Evolutionary conservation across 92 coral and sea anemone species (phyloP).

Genomic region (Desmophyllum pertusum): DNA sequence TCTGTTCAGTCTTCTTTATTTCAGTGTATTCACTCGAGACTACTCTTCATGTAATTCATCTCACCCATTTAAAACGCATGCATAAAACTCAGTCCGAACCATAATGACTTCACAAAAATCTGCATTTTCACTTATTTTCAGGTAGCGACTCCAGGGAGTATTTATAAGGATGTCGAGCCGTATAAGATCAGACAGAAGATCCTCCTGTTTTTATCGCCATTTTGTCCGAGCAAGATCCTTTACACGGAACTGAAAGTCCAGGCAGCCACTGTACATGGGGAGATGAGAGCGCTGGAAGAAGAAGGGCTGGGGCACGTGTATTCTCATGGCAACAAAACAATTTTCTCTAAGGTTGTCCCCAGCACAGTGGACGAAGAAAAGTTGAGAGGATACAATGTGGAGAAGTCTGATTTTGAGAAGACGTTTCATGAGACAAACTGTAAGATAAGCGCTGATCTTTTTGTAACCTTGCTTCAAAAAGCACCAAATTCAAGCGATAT

Average conservation of each 20-base stretch:
- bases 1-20: no score
- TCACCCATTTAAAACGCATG: no score
- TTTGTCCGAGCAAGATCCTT: not conserved
- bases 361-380: not conserved
- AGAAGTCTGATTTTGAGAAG: no score
- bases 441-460: conserved; percentile 19
- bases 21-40: no score
- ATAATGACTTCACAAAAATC: no score
- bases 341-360: not conserved
- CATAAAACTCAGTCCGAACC: no score
- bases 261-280: not conserved
- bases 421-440: no score
- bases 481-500: no score
- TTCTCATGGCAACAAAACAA: not conserved
- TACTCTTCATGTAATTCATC: no score
- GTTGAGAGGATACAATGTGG: not conserved
- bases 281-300: not conserved
- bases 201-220: not conserved
- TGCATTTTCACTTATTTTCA: no score
- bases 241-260: not conserved
- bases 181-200: not conserved
- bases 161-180: not conserved
- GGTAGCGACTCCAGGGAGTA: no score
- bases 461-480: no score
- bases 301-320: not conserved